phyloP scores from a whole-genome alignment of 1,140 invertebrate species.

The Pogonognathellus flavescens region DNA sequence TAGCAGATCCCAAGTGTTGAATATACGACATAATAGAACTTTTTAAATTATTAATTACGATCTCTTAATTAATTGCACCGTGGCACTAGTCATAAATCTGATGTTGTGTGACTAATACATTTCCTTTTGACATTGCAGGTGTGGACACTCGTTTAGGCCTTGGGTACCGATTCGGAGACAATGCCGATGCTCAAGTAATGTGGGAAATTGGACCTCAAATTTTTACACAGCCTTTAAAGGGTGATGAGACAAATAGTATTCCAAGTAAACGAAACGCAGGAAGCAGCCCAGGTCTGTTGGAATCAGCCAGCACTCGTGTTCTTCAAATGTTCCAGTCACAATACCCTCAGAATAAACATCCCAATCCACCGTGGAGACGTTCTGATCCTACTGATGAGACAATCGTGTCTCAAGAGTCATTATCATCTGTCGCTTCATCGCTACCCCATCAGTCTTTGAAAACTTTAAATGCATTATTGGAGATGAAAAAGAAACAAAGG shows the following conservation, averaged over 20 bases:
- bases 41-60: not conserved
- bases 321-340: slow-evolving; percentile 9
- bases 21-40: not conserved
- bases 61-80: not conserved
- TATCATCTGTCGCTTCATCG: slow-evolving; percentile 8
- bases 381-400: not conserved
- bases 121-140: slow-evolving; percentile 53
- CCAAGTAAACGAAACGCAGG: not conserved
- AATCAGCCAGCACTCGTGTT: slow-evolving; percentile 30
- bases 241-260: slow-evolving; percentile 46
- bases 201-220: slow-evolving; percentile 67
- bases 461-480: slow-evolving; percentile 12
- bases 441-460: slow-evolving; percentile 28
- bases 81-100: not conserved
- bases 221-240: slow-evolving; percentile 62
- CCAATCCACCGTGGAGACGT: slow-evolving; percentile 17
- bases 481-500: slow-evolving; percentile 5
- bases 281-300: not conserved
- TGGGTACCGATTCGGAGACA: slow-evolving; percentile 65
- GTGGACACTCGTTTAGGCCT: slow-evolving; percentile 66
- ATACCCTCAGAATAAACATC: not conserved
- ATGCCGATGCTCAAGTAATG: slow-evolving; percentile 65
- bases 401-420: slow-evolving; percentile 14
- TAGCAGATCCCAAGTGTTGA: not conserved
- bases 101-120: slow-evolving; percentile 5